Evolutionary conservation across 2,113 vertebrate genomes (phyloP), one percentile per base, ranked within the genome.

Genomic region (Leucosticte australis): DNA sequence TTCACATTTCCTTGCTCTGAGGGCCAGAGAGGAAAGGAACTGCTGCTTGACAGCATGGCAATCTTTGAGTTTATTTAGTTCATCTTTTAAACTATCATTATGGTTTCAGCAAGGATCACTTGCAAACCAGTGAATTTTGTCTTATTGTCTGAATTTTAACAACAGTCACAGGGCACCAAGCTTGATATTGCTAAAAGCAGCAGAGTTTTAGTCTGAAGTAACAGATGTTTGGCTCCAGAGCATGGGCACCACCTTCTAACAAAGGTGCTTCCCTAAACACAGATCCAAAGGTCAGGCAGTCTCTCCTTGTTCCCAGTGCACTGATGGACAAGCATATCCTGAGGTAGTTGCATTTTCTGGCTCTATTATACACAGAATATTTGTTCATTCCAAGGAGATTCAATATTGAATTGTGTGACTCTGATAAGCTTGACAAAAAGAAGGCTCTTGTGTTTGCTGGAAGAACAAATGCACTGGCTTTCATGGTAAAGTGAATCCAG

Each of bases 201-300:
- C 44, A 95, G 83, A n/a, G 15, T 95, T 96, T 57, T 84, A 83
- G 65, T 46, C 84, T 30, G 90, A 95, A 87, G 64, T 88, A 97
- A 95, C 96, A 92, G 80, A 91, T 95, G 76, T 93, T 86, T 96
- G 95, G 88, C 91, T 93, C 75, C 73, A 42, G 79, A 91, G 83
- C 33, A 31, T 53, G 76, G 68, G 70, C 20, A 13, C 30, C 73
- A 92, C 86, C 80, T 79, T 87, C 75, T 76, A 65, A 90, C 60
- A 96, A 91, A 77, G 53, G 52, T 67, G 15, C 70, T 94, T 90
- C 60, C 74, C 53, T 65, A 60, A 87, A 75, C 52, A 80, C 50
- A 35, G 68, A 91, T 53, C 47, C n/a, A 30, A 82, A 69, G 88
- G 82, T 89, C 79, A 77, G 39, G 39, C 37, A 37, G 44, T 64